Conservation (phyloP, 2,888 invertebrate genomes). For the Heliconius hortense region DNA sequence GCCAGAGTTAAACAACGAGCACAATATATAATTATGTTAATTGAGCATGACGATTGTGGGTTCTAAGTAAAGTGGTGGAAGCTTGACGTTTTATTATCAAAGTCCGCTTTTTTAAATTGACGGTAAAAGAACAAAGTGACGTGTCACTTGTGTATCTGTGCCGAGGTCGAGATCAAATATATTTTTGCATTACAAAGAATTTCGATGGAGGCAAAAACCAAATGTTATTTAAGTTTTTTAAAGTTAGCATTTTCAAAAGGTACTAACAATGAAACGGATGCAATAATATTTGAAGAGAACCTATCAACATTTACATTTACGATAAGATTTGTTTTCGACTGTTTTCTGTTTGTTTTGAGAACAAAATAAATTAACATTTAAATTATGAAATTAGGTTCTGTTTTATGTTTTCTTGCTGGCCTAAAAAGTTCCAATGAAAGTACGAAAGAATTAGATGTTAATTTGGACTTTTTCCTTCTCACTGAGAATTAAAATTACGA, state of each 20-base stretch:
- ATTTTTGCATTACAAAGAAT: too few species aligned
- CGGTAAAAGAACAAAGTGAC: too few species aligned
- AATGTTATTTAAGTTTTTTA: neutral
- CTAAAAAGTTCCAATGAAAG: slow-evolving; percentile 17
- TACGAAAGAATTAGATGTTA: slow-evolving; percentile 21
- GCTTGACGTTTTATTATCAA: too few species aligned
- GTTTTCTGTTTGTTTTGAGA: neutral
- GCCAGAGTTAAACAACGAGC: too few species aligned
- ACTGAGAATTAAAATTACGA: slow-evolving; percentile 13
- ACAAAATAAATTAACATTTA: slow-evolving; percentile 4
- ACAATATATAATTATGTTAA: too few species aligned
- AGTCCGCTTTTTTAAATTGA: too few species aligned
- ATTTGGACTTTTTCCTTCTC: slow-evolving; percentile 14
- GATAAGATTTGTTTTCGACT: neutral
- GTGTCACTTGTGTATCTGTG: too few species aligned
- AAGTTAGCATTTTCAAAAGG: neutral
- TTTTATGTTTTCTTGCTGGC: slow-evolving; percentile 22
- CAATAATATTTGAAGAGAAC: neutral
- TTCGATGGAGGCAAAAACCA: too few species aligned
- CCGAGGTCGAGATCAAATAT: too few species aligned
- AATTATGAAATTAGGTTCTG: slow-evolving; percentile 20
- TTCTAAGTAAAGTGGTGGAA: too few species aligned
- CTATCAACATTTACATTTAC: slow-evolving; percentile 6
- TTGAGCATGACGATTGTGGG: too few species aligned
- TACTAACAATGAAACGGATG: neutral